Evolutionary conservation across 1,140 invertebrate genomes (phyloP).

Genomic region (Hesperophylax magnus): DNA sequence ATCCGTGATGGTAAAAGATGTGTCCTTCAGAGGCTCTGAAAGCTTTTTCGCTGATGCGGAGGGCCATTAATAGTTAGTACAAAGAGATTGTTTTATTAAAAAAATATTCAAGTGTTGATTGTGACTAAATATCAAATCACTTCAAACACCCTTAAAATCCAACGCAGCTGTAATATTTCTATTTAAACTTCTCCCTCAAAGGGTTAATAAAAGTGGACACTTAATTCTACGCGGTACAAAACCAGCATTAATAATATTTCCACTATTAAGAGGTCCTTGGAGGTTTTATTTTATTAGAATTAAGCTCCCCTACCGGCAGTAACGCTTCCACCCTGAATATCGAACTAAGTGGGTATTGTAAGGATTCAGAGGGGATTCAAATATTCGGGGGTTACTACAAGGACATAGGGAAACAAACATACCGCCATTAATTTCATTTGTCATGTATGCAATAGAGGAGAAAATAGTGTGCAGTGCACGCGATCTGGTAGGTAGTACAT

Average conservation of each 20-base stretch:
- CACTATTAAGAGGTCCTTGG: constrained; percentile 25
- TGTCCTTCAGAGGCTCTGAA: too few species aligned
- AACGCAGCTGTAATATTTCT: constrained; percentile 6
- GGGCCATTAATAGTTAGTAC: too few species aligned
- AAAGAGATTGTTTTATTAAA: too few species aligned
- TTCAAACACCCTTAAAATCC: background rate
- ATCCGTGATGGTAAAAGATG: too few species aligned
- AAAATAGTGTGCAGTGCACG: constrained; percentile 13
- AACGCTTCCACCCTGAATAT: constrained; percentile 26
- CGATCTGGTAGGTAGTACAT: background rate
- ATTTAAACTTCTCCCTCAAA: background rate
- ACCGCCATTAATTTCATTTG: constrained; percentile 26
- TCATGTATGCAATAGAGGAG: constrained; percentile 19
- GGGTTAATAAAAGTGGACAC: constrained; percentile 12
- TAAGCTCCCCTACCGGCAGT: constrained; percentile 6
- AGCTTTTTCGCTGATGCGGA: too few species aligned
- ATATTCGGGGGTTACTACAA: background rate
- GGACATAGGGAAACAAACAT: constrained; percentile 11
- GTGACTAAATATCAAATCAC: background rate
- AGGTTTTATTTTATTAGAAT: constrained; percentile 37
- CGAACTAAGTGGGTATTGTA: constrained; percentile 31
- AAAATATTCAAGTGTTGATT: too few species aligned
- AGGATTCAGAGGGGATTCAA: constrained; percentile 25
- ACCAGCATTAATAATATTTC: constrained; percentile 25
- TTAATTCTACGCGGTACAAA: background rate